These are phyloP conservation scores for Molorchus minor DNA, from an alignment of 2,888 invertebrate genomes.

Conservation along the genomic window DNA sequence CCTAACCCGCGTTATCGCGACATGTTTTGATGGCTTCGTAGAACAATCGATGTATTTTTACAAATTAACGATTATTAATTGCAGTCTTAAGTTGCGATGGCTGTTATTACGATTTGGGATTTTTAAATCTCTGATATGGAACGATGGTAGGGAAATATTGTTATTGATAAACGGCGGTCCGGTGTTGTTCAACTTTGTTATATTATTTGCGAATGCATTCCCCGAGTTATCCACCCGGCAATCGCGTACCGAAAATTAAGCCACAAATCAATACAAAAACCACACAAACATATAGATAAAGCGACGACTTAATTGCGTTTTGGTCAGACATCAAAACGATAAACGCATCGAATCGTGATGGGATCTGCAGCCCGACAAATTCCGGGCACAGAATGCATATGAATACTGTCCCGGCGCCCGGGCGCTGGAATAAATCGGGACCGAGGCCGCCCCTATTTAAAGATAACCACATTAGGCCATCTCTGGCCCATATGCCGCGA, in stretches of 20 bases:
- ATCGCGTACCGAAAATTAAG: conserved; percentile 34
- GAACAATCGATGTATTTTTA: conserved; percentile 17
- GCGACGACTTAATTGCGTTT: conserved; percentile 37
- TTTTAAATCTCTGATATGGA: too few relatives aligned
- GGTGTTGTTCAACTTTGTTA: too few relatives aligned
- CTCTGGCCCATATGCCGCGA: conserved; percentile 56
- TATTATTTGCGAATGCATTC: too few relatives aligned
- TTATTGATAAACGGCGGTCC: too few relatives aligned
- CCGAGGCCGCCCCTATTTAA: conserved; percentile 44
- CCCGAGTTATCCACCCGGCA: background rate
- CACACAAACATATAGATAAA: background rate
- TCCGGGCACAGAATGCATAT: conserved; percentile 28
- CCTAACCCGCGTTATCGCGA: conserved; percentile 8
- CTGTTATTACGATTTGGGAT: too few relatives aligned
- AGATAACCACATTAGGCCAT: conserved; percentile 59
- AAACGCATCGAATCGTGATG: conserved; percentile 12
- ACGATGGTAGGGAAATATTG: too few relatives aligned
- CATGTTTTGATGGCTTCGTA: conserved; percentile 12
- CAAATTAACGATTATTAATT: conserved; percentile 18
- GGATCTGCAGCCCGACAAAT: conserved; percentile 29
- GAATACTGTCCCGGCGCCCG: conserved; percentile 27
- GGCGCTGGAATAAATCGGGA: conserved; percentile 39
- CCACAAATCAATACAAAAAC: conserved; percentile 38
- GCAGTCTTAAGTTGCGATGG: too few relatives aligned
- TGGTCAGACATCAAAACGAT: conserved; percentile 32